Percentiles rank a stretch among this genome's conserved stretches.
phyloP scores from a whole-genome alignment of 2,113 vertebrate genomes.

The Rhizomys pruinosus region DNA sequence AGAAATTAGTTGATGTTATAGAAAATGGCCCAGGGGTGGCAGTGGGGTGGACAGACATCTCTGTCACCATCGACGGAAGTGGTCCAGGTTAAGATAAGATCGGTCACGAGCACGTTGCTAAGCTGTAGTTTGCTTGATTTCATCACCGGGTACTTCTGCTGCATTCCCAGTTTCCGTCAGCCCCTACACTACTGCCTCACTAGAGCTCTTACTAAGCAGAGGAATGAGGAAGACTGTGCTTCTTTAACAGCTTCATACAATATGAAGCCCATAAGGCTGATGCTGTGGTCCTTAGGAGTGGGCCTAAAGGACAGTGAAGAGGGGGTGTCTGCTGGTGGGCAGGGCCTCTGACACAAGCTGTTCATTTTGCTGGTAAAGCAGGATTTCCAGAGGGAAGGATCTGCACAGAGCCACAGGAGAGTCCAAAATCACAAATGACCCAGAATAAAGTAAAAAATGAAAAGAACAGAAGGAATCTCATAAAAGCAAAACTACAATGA shows the following conservation, averaged over 20 bases:
- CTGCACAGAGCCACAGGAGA: not conserved
- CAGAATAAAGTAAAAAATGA: not conserved
- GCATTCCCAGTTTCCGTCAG: not conserved
- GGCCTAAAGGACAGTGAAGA: not conserved
- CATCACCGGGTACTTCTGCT: not conserved
- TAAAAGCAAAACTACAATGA: not conserved
- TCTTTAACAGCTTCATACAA: not conserved
- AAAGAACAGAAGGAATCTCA: slow-evolving; percentile 21
- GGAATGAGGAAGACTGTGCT: not conserved
- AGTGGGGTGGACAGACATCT: not conserved
- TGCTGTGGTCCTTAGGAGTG: too few relatives aligned
- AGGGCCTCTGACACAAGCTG: not conserved
- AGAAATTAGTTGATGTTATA: not conserved
- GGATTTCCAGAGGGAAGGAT: not conserved
- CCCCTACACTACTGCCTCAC: not conserved
- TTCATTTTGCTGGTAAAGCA: not conserved
- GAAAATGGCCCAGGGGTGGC: not conserved
- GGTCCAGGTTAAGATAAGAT: not conserved
- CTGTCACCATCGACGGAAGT: not conserved
- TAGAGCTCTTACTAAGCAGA: not conserved
- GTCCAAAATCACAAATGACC: not conserved
- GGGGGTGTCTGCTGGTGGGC: not conserved
- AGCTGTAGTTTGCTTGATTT: not conserved
- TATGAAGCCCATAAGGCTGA: not conserved
- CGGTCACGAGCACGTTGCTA: not conserved